Evolutionary conservation across 1,140 invertebrate genomes (phyloP).

Genomic region (Lanistes nyassanus): DNA sequence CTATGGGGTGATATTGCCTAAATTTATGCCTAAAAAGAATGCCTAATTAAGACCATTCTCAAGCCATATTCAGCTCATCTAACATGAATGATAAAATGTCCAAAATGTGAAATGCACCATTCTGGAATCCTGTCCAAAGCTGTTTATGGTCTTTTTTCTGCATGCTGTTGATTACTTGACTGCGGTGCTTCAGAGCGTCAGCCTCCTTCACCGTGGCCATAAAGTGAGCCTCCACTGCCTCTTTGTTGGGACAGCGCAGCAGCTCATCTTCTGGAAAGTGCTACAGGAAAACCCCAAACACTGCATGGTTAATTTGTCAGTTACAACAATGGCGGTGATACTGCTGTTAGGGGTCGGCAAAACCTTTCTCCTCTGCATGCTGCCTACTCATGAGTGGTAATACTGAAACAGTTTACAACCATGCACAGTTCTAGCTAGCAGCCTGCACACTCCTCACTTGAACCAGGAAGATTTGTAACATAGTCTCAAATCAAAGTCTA

Average conservation of each 20-base stretch:
- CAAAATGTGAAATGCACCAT: slow-evolving; percentile 76
- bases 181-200: slow-evolving; percentile 93
- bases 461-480: too few species aligned
- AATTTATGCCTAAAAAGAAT: neutral
- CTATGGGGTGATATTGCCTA: too few species aligned
- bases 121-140: slow-evolving; percentile 91
- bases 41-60: neutral
- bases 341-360: too few species aligned
- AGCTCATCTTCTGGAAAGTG: slow-evolving; percentile 70
- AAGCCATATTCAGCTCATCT: neutral
- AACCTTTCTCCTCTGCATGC: too few species aligned
- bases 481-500: too few species aligned
- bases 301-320: too few species aligned
- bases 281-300: slow-evolving; percentile 43
- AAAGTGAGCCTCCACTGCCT: slow-evolving; percentile 91
- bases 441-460: too few species aligned
- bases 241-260: slow-evolving; percentile 73
- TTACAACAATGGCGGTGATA: too few species aligned
- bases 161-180: slow-evolving; percentile 92
- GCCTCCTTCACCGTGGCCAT: slow-evolving; percentile 97
- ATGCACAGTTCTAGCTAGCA: too few species aligned
- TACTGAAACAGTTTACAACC: too few species aligned
- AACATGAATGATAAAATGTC: neutral
- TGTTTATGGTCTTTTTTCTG: slow-evolving; percentile 98
- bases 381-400: too few species aligned